Base-by-base conservation (phyloP, 2,113 vertebrate species). In the Ia io region DNA sequence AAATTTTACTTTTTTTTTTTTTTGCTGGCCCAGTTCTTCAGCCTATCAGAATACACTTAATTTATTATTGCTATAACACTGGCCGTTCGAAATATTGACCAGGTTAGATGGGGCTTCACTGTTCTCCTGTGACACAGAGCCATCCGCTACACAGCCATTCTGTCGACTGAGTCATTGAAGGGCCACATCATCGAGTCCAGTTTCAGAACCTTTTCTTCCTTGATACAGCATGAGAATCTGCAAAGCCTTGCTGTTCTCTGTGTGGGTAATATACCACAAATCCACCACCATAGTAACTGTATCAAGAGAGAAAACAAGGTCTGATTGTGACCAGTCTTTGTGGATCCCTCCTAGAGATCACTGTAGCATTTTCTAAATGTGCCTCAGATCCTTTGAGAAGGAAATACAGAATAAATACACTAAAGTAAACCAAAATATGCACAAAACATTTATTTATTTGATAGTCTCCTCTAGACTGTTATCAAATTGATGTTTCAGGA, bases 401-500 rank as follows among this genome's bases (percentile, higher is more conserved):
- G 20, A 84, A 74, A 53, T 56, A 4, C 32, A 85, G 69, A 90
- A 94, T 67, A 37, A 91, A 63, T 91, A 49, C 22, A 65, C 14
- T 61, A 49, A 94, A 88, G 23, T 90, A 92, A 79, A 51, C 42
- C 56, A 71, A n/a, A 76, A 12, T 56, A 35, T 51, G 90, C 44
- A 51, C 61, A 63, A 86, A 92, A 67, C 20, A 6, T 56, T 56
- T 84, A 56, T 63, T 70, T 90, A 76, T 61, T 67, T 53, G 23
- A 77, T 84, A 67, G 25, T 84, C 8, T 65, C 30, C 88, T 82
- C 67, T 88, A 92, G 56, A 56, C 40, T 59, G 93, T 83, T 88
- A 51, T 84, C 61, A 91, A 78, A 70, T 40, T 93, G n/a, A 92
- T 82, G 95, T 88, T 96, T 91, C 8, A 56, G 67, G 61, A 91